Percentiles rank a stretch among this genome's conserved stretches.
phyloP scores from a whole-genome alignment of 2,797 vertebrate genomes.

The Poecilia picta region DNA sequence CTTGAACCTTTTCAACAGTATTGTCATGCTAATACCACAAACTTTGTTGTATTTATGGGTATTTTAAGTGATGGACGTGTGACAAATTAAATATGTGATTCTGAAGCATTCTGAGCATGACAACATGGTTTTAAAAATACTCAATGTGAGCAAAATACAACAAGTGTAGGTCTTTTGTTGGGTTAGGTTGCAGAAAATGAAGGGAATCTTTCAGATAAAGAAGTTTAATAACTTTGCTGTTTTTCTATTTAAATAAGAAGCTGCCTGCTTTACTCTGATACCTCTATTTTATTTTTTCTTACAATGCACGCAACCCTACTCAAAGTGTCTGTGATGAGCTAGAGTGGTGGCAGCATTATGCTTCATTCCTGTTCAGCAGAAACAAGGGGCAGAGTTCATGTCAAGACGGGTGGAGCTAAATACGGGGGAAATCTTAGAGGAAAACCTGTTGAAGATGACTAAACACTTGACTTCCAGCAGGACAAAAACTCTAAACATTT shows the following conservation, averaged over 20 bases:
- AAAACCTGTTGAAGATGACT: background rate
- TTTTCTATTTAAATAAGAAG: background rate
- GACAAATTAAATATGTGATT: background rate
- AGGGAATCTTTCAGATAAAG: background rate
- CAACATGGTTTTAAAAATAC: background rate
- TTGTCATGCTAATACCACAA: background rate
- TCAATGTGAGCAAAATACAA: background rate
- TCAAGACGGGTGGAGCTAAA: background rate
- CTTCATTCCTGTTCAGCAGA: no score
- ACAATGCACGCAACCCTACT: background rate
- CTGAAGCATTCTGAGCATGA: background rate
- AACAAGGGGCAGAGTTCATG: background rate
- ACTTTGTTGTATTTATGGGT: background rate
- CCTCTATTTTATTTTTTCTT: background rate
- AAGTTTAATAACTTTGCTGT: background rate
- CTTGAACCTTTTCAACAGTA: background rate
- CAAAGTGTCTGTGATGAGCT: background rate
- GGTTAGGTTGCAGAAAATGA: background rate
- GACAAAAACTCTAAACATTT: background rate
- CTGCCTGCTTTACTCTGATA: background rate
- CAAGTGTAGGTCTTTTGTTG: background rate
- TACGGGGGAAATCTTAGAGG: background rate
- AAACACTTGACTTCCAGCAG: background rate
- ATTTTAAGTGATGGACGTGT: background rate
- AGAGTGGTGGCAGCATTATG: background rate